A percentile compares a stretch with the other conserved stretches of the same genome.
phyloP scores from a whole-genome alignment of 1,140 invertebrate species.

The Ceratitis capitata region DNA sequence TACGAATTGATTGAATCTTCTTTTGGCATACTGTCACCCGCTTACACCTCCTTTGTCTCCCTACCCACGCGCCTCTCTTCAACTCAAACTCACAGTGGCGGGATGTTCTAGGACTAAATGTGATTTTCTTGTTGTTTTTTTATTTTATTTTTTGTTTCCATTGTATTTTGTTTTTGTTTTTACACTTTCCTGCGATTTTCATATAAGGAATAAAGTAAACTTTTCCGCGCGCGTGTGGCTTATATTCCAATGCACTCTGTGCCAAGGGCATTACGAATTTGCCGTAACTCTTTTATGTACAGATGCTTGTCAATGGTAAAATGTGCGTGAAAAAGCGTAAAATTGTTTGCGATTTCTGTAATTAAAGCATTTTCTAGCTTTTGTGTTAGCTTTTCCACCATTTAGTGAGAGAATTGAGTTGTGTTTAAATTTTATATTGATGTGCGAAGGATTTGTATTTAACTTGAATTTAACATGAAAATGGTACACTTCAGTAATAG shows the following conservation, averaged over 20 bases:
- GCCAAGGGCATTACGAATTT: background rate
- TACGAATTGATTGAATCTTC: slow-evolving; percentile 38
- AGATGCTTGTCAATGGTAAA: background rate
- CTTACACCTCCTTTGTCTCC: background rate
- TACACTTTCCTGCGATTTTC: background rate
- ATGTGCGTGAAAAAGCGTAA: background rate
- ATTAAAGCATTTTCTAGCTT: background rate
- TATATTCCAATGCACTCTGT: background rate
- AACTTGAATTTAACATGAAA: too few relatives aligned
- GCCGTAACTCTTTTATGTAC: background rate
- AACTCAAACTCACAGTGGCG: too few relatives aligned
- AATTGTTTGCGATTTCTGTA: background rate
- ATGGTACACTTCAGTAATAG: too few relatives aligned
- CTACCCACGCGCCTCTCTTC: background rate
- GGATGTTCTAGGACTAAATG: background rate
- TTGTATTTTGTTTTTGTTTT: background rate
- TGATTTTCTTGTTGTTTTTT: too few relatives aligned
- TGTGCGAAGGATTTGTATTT: too few relatives aligned
- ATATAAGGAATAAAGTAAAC: background rate
- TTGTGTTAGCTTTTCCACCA: background rate
- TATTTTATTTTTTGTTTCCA: background rate
- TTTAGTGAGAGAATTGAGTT: background rate
- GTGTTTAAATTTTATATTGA: background rate
- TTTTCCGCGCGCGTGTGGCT: background rate
- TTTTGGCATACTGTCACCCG: background rate